Conservation (phyloP, 2,113 vertebrate genomes). For the Platichthys flesus region DNA sequence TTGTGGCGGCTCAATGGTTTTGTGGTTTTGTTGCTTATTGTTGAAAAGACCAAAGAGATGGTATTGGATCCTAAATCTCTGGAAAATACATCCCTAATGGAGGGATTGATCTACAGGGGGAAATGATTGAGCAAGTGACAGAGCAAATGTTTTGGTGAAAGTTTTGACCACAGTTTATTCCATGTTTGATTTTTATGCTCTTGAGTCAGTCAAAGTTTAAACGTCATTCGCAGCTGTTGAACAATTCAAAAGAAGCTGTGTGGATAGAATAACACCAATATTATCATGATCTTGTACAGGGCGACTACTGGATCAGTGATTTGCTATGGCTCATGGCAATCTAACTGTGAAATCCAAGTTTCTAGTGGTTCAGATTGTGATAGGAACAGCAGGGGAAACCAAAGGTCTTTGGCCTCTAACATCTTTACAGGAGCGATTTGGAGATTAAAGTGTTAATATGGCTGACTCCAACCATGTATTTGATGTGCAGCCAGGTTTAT, state of each 20-base stretch:
- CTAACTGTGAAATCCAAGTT: neutral
- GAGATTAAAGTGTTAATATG: neutral
- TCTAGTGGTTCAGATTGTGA: neutral
- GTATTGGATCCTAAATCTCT: neutral
- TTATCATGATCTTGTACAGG: neutral
- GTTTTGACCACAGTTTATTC: neutral
- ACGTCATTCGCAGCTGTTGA: neutral
- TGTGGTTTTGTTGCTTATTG: conserved; percentile 1
- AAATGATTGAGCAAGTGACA: conserved; percentile 1
- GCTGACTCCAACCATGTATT: accelerated
- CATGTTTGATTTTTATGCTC: neutral
- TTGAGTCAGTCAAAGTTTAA: neutral
- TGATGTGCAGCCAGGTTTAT: too few species aligned
- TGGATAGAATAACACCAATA: neutral
- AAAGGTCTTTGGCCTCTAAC: neutral
- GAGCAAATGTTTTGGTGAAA: conserved; percentile 17
- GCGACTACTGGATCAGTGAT: neutral
- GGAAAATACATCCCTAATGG: neutral
- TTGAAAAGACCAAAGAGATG: neutral
- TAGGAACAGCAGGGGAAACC: neutral
- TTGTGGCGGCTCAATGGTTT: neutral
- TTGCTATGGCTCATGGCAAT: neutral
- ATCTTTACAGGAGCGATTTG: neutral
- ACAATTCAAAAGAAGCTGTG: neutral
- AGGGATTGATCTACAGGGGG: neutral